These are phyloP conservation scores for Zaprionus lineosus DNA, from an alignment of 2,888 invertebrate species.

Conservation along the genomic window DNA sequence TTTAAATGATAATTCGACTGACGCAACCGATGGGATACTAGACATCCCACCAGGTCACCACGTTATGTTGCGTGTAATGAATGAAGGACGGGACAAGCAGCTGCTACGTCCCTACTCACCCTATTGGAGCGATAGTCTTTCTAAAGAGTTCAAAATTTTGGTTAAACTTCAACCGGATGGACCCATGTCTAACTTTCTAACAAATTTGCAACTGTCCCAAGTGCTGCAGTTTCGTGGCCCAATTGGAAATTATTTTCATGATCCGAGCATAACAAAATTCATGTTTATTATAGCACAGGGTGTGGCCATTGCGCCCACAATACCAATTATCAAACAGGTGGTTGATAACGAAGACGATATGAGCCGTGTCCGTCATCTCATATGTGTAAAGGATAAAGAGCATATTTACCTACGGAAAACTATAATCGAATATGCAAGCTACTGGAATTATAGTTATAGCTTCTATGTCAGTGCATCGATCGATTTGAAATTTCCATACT, in stretches of 20 bases:
- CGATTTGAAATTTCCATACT: too few species aligned
- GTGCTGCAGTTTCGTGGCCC: slow-evolving; percentile 88
- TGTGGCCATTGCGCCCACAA: slow-evolving; percentile 89
- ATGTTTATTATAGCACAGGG: slow-evolving; percentile 87
- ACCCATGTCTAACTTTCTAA: slow-evolving; percentile 85
- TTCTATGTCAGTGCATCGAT: too few species aligned
- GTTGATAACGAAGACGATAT: slow-evolving; percentile 87
- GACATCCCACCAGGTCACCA: slow-evolving; percentile 78
- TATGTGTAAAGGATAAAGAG: slow-evolving; percentile 85
- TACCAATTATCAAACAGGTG: slow-evolving; percentile 86
- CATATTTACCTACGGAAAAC: slow-evolving; percentile 86
- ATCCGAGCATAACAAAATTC: slow-evolving; percentile 29
- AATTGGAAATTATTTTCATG: slow-evolving; percentile 84
- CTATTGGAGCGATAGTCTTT: slow-evolving; percentile 69
- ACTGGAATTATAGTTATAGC: slow-evolving; percentile 95
- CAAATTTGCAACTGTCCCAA: slow-evolving; percentile 83
- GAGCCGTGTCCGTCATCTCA: slow-evolving; percentile 86
- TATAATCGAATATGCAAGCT: slow-evolving; percentile 85
- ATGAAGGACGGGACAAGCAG: slow-evolving; percentile 12
- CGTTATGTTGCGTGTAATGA: slow-evolving; percentile 66
- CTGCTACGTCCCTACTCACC: slow-evolving; percentile 81
- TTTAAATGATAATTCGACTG: slow-evolving; percentile 5
- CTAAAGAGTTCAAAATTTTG: slow-evolving; percentile 84
- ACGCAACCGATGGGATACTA: slow-evolving; percentile 52
- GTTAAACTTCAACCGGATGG: slow-evolving; percentile 86